Base-by-base conservation (phyloP, 2,113 vertebrate genomes). In the Crotalus viridis region DNA sequence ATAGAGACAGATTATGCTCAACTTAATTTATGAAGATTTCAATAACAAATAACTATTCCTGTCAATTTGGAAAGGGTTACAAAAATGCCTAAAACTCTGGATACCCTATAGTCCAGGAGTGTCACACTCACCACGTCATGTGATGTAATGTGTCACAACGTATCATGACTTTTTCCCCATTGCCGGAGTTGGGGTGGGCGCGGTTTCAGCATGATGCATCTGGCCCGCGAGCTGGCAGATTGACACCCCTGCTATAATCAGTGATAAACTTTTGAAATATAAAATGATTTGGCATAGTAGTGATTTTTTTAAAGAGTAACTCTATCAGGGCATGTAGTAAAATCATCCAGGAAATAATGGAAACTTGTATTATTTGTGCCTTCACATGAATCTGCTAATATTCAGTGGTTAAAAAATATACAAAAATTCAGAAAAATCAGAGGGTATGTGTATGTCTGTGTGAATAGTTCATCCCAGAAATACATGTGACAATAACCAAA, bases 401-500 rank as follows among this genome's bases (percentile, higher is more conserved):
- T 81, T 81, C 19, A 81, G 7, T 43, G 17, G 74, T 43, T 69
- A n/a, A 81, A 81, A 81, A 81, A 39, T 81, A 81, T 39, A 39
- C 33, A 39, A 81, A 81, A 81, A 39, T 43, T 81, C 17, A 81
- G 33, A 81, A 81, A 81, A 39, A 19, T 17, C 39, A 81, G 17
- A 21, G 6, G 7, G 33, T 0, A 1, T 48, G 48, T 48, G 48
- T 48, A 1, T 48, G 48, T 48, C 7, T 48, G 48, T 8, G 48
- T 48, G 48, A 17, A 43, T 81, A 43, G 33, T 81, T 8, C 0
- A 0, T 81, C 33, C 15, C 33, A 81, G 69, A 21, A 81, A 81
- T 3, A 39, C 74, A 39, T 21, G n/a, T 39, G 17, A 81, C 74
- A 9, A 96, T 91, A 95, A 96, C 87, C 93, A 90, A 88, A 81